phyloP scores from a whole-genome alignment of 2,113 vertebrate species.

The Sinocyclocheilus rhinocerous region DNA sequence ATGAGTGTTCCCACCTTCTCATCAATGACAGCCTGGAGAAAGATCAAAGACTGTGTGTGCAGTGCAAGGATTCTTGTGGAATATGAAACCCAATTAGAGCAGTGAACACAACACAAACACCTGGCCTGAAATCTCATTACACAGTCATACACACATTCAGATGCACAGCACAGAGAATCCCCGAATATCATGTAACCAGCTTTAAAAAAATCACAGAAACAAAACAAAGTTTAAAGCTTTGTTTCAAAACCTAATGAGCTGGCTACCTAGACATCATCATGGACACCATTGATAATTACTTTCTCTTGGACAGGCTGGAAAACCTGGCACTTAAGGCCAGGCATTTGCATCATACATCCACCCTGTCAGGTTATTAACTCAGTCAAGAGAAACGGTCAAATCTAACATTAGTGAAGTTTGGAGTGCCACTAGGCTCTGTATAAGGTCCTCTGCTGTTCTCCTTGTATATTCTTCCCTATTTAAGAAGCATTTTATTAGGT shows the following conservation, averaged over 20 bases:
- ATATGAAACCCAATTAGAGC: slow-evolving; percentile 42
- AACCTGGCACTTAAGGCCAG: not conserved
- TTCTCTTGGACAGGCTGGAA: not conserved
- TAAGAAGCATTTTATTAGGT: too few species aligned
- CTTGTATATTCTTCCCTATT: not conserved
- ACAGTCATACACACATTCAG: slow-evolving; percentile 18
- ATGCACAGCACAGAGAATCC: not conserved
- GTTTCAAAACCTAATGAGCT: not conserved
- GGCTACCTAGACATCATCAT: not conserved
- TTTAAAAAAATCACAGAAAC: not conserved
- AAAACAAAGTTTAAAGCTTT: not conserved
- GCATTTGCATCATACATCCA: not conserved
- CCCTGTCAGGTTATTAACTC: not conserved
- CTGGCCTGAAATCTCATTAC: slow-evolving; percentile 57
- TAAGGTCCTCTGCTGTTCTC: not conserved
- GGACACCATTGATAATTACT: too few species aligned
- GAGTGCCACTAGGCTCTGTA: not conserved
- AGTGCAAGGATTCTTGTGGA: slow-evolving; percentile 38
- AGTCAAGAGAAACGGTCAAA: not conserved
- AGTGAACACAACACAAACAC: slow-evolving; percentile 53
- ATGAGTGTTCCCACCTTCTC: slow-evolving; percentile 45
- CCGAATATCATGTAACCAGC: not conserved
- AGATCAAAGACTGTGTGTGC: slow-evolving; percentile 61
- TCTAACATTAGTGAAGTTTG: not conserved
- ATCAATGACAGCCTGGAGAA: slow-evolving; percentile 45